Base-by-base conservation (phyloP, 1,140 invertebrate genomes). In the Lamellibrachia luymesi region DNA sequence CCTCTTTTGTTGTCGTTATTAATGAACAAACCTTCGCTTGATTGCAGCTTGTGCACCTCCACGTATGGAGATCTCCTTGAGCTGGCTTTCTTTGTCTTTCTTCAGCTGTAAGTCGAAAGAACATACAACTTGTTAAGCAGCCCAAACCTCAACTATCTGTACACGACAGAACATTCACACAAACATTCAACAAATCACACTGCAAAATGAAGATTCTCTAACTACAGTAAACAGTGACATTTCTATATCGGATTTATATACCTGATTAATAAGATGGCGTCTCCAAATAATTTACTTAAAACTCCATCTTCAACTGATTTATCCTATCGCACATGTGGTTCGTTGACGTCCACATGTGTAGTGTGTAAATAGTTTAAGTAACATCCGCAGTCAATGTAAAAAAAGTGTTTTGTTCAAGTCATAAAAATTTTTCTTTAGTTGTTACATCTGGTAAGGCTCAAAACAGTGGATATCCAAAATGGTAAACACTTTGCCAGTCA, bases 21-120 rank as follows among this genome's bases (percentile, higher is more conserved):
- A 80, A 80, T 80, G 25, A 80, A 80, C 64, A 80, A 80, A 80
- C 64, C 64, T 80, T 80, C 64, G 64, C 64, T 80, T 80, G 64
- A 80, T 80, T 80, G 64, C 64, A 80, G 64, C 64, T 80, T 80
- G 64, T 80, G 64, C 64, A 4, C 64, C 64, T 80, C 64, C 64
- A 80, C 64, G 64, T 80, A 80, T 80, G 64, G 64, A 80, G 64
- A 80, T 80, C 17, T 2, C 64, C 5, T 80, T 80, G 6, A 80
- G 13, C 64, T 80, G 64, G 17, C 64, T 80, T 22, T 80, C 64
- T 22, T 80, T 80, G 64, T 80, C 64, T 80, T 80, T 80, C 64
- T 80, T 80, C 64, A 80, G 64, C 64, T 80, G 64, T 22, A 80
- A 80, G 64, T 80, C 64, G 38, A 38, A 38, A 38, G 38, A 80